Conservation (phyloP, 2,888 invertebrate genomes). For the Caprella mutica region DNA sequence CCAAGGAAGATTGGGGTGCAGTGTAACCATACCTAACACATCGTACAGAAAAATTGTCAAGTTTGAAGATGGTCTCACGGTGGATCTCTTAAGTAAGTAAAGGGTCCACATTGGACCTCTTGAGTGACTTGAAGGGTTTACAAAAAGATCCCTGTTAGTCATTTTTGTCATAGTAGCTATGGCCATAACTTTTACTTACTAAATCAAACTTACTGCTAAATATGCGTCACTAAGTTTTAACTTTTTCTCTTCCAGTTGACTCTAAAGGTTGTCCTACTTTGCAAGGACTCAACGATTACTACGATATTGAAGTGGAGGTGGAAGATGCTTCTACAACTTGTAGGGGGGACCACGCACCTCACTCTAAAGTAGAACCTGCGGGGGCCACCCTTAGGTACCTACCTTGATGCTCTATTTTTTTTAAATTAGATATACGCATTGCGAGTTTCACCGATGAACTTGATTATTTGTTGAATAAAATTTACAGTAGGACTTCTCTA, state of each 20-base stretch:
- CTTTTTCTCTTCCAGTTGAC: constrained; percentile 8
- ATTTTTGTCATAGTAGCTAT: too few relatives aligned
- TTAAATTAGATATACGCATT: too few relatives aligned
- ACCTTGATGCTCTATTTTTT: too few relatives aligned
- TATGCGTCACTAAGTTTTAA: too few relatives aligned
- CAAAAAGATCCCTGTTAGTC: too few relatives aligned
- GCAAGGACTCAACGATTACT: background rate
- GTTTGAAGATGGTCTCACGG: constrained; percentile 22
- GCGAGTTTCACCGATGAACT: too few relatives aligned
- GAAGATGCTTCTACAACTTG: constrained; percentile 15
- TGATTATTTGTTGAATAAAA: too few relatives aligned
- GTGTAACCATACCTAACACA: constrained; percentile 23
- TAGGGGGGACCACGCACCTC: constrained; percentile 16
- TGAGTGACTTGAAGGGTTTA: too few relatives aligned
- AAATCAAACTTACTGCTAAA: too few relatives aligned
- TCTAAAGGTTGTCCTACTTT: constrained; percentile 20
- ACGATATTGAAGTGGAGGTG: constrained; percentile 1
- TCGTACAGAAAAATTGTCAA: constrained; percentile 23
- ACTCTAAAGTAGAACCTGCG: constrained; percentile 3
- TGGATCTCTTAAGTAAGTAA: constrained; percentile 24
- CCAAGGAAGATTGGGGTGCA: constrained; percentile 23
- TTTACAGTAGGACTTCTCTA: too few relatives aligned
- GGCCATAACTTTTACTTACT: too few relatives aligned
- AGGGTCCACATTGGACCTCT: too few relatives aligned
- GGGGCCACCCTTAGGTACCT: constrained; percentile 1